phyloP scores from a whole-genome alignment of 2,888 invertebrate genomes.

The Galeopsomyia nigrocyanea region DNA sequence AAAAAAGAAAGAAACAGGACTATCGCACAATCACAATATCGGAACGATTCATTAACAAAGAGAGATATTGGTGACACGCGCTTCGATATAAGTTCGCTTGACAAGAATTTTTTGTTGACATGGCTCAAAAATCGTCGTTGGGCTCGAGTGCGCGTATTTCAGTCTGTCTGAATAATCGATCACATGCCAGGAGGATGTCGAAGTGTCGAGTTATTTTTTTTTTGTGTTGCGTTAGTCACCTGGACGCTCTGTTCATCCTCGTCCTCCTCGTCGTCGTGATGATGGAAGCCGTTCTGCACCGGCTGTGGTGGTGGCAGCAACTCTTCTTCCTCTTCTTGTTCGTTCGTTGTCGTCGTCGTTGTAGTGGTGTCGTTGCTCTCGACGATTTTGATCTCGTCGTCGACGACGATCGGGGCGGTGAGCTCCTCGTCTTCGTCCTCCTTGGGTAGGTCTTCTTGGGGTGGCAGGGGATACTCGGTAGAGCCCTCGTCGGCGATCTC shows the following conservation, averaged over 20 bases:
- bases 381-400: background rate
- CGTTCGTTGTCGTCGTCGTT: constrained; percentile 46
- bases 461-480: constrained; percentile 52
- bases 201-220: constrained; percentile 27
- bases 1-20: constrained; percentile 3
- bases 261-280: constrained; percentile 27
- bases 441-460: constrained; percentile 37
- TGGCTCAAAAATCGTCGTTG: constrained; percentile 44
- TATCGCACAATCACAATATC: constrained; percentile 26
- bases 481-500: constrained; percentile 34
- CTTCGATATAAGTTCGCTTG: too few relatives aligned
- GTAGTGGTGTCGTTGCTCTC: constrained; percentile 21
- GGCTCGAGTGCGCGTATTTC: constrained; percentile 48
- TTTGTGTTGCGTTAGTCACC: constrained; percentile 48
- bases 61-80: background rate
- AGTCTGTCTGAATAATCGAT: constrained; percentile 34
- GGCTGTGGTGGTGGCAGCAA: background rate
- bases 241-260: constrained; percentile 47
- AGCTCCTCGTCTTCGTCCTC: constrained; percentile 33
- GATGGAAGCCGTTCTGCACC: constrained; percentile 32
- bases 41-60: constrained; percentile 15
- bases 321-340: constrained; percentile 10
- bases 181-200: constrained; percentile 63
- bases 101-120: too few relatives aligned
- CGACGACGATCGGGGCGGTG: constrained; percentile 23